Evolutionary conservation across 2,797 vertebrate species (phyloP), one percentile per base, ranked within the genome.

Genomic region (Pangasius macronema): DNA sequence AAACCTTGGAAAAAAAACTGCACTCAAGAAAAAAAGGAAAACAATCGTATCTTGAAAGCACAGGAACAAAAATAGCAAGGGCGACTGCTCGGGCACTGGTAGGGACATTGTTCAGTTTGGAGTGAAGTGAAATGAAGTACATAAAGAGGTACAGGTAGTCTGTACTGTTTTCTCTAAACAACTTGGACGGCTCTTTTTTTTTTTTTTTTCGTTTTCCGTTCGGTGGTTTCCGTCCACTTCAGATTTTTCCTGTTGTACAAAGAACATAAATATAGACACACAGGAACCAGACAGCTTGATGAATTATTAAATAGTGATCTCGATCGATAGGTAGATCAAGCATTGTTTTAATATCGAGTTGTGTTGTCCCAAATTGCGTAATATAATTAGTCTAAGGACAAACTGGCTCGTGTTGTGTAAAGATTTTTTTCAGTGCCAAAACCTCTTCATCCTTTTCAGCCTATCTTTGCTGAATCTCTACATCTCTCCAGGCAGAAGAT

Each of bases 11-110:
- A 93, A 93, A 88, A 87, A 89, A 91, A 92, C 88, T 87, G 87
- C 92, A 90, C 87, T 91, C 55, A 53, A 90, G 88, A 90, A 91
- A 93, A 91, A 90, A 92, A 93, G 92, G 90, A 94, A 96, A 95
- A 95, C 94, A 95, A 96, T 95, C 93, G 91, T 94, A 94, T 96
- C 95, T 95, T 95, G 93, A 95, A 95, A 95, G 94, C 79, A 53
- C 93, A 95, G 94, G 92, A 95, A 95, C 93, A 94, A 92, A 95
- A 94, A 94, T 92, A 95, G 94, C 92, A 93, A 91, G 94, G 93
- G 92, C 93, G 93, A 95, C 90, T 90, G 93, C 94, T 93, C 93
- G 90, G 93, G 93, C 93, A 93, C 92, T 87, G 51, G 55, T 8
- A n/a, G 89, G 89, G 86, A 90, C 89, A 87, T 85, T 93, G 92